Base-by-base conservation (phyloP, 2,797 vertebrate genomes). In the Gadopsis bispinosus region DNA sequence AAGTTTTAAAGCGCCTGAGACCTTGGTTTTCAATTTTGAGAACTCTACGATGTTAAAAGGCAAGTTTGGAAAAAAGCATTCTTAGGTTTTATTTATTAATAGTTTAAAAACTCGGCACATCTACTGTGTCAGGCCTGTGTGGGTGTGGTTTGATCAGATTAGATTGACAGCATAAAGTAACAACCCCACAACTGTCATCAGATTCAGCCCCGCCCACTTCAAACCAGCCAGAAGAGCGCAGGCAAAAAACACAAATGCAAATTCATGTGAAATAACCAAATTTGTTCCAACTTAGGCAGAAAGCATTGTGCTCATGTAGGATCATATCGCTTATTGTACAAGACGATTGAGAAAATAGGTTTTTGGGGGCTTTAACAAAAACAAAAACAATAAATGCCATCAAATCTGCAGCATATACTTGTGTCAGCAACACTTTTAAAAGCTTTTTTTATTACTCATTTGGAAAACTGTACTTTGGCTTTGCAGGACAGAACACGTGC, bases 381-480 rank as follows among this genome's bases (percentile, higher is more conserved):
- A 43, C 10, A n/a, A n/a, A n/a, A n/a, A 76, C 39, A 45, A 37
- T 14, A 62, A 60, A 61, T 33, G 35, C 14, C 19, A 16, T 76
- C 48, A 33, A 53, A 69, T 58, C 45, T 67, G 10, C 54, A 53
- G n/a, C 12, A 2, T 37, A 37, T 37, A 39, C 64, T 64, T 31
- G 13, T 26, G 31, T 55, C 14, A 48, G 53, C n/a, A 58, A 29
- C 69, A 58, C 59, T 56, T 68, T 26, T 17, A 64, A 59, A 84
- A 58, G n/a, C 41, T 22, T 43, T 63, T 66, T 81, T 81, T 41
- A 67, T 75, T 37, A 50, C 59, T 60, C 29, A 3, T 74, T 62
- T 69, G 73, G 53, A 50, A 68, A 55, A 22, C 26, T 65, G 33
- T 65, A 60, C 48, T 79, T 73, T 58, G 64, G 72, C 61, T 85